These are phyloP conservation scores for Drosophila melanocephala DNA, from an alignment of 2,888 invertebrate species.

Conservation along the genomic window DNA sequence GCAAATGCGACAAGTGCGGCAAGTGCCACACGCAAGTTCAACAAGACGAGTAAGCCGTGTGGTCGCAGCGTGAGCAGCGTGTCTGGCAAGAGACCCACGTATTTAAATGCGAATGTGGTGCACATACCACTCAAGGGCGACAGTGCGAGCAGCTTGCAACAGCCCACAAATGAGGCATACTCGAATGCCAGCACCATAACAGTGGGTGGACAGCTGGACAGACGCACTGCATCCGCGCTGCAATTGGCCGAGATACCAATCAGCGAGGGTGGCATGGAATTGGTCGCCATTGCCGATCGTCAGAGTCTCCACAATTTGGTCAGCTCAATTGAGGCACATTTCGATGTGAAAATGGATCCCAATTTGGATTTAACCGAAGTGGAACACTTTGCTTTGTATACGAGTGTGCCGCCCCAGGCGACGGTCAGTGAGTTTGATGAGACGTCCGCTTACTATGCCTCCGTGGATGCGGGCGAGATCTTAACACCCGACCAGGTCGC, in stretches of 20 bases:
- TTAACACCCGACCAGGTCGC: constrained; percentile 86
- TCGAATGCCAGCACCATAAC: constrained; percentile 85
- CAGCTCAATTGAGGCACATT: constrained; percentile 83
- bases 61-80: constrained; percentile 88
- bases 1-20: constrained; percentile 25
- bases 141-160: constrained; percentile 86
- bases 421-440: constrained; percentile 95
- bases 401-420: constrained; percentile 93
- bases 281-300: constrained; percentile 87
- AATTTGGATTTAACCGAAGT: constrained; percentile 93
- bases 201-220: constrained; percentile 83
- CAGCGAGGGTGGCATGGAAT: constrained; percentile 87
- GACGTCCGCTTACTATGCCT: constrained; percentile 93
- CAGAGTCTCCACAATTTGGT: constrained; percentile 85
- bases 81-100: constrained; percentile 87
- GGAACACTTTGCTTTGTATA: constrained; percentile 95
- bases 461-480: constrained; percentile 92
- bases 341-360: constrained; percentile 85
- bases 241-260: constrained; percentile 85
- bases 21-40: constrained; percentile 16
- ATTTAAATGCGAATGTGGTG: constrained; percentile 88
- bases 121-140: constrained; percentile 90
- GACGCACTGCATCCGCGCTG: constrained; percentile 85
- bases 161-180: constrained; percentile 84
- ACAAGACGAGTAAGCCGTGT: constrained; percentile 85